Percentiles rank a stretch among this genome's conserved stretches.
phyloP scores from a whole-genome alignment of 30 jellyfish, hydroid and myxozoan species.

The Clytia hemisphaerica region DNA sequence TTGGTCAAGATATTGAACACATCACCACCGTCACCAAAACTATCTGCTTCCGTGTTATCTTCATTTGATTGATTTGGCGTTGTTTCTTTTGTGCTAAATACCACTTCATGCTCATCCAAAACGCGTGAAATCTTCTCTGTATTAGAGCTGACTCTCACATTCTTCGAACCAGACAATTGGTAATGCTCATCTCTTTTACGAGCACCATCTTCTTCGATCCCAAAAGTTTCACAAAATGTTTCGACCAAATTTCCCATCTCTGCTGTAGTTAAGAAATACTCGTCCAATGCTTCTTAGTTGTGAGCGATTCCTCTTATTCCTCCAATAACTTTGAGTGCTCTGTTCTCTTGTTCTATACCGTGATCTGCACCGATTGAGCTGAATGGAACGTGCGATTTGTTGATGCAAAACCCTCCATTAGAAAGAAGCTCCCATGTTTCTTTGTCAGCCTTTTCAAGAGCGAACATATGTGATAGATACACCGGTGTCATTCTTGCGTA shows the following conservation, averaged over 20 bases:
- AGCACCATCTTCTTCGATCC: not conserved
- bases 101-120: too few species aligned
- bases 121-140: too few species aligned
- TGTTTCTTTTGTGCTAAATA: too few species aligned
- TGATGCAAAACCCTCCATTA: slow-evolving; percentile 12
- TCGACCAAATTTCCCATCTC: not conserved
- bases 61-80: too few species aligned
- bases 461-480: slow-evolving; percentile 5
- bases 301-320: slow-evolving; percentile 16
- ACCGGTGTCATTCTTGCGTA: slow-evolving; percentile 12
- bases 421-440: slow-evolving; percentile 2
- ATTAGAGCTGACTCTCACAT: not conserved
- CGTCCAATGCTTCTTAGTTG: not conserved
- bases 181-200: not conserved
- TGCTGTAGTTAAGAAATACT: not conserved
- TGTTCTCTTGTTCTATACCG: slow-evolving; percentile 30
- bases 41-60: too few species aligned
- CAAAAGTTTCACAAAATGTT: not conserved
- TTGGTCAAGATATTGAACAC: not conserved
- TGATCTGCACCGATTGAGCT: slow-evolving; percentile 28
- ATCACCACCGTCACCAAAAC: too few species aligned
- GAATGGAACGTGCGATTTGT: slow-evolving; percentile 18
- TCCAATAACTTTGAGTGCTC: slow-evolving; percentile 21
- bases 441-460: slow-evolving; percentile 2
- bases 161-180: not conserved